These are phyloP conservation scores for Trissolcus japonicus DNA, from an alignment of 2,888 invertebrate genomes.

Conservation along the genomic window DNA sequence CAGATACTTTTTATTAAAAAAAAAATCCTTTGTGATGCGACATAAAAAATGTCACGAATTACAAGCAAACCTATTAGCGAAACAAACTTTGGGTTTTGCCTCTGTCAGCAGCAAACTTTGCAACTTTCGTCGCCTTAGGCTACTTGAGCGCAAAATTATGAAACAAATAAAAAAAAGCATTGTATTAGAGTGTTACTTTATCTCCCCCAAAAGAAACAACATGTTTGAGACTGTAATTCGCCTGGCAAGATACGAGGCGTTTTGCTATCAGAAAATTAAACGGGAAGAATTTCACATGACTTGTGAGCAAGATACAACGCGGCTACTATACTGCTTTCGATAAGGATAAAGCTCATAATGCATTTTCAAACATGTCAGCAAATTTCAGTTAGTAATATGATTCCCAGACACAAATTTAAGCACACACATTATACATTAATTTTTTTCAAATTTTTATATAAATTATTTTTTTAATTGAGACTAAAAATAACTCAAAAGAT, in stretches of 20 bases:
- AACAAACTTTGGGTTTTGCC: slow-evolving; percentile 3
- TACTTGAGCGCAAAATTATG: slow-evolving; percentile 25
- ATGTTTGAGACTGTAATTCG: slow-evolving; percentile 35
- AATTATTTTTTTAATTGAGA: too few relatives aligned
- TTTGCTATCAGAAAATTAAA: slow-evolving; percentile 41
- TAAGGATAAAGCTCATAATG: slow-evolving; percentile 8
- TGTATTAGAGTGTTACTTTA: too few relatives aligned
- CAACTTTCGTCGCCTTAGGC: slow-evolving; percentile 9
- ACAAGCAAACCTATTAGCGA: slow-evolving; percentile 26
- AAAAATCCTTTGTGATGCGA: background rate
- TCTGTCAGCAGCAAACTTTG: slow-evolving; percentile 7
- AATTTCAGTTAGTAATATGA: too few relatives aligned
- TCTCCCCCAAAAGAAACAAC: too few relatives aligned
- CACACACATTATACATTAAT: too few relatives aligned
- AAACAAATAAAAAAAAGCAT: slow-evolving; percentile 9
- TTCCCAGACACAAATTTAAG: too few relatives aligned
- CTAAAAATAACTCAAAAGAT: too few relatives aligned
- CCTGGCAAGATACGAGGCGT: slow-evolving; percentile 28
- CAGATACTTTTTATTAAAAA: background rate
- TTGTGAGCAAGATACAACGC: slow-evolving; percentile 19
- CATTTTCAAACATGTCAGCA: too few relatives aligned
- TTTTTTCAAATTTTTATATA: too few relatives aligned
- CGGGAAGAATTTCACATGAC: slow-evolving; percentile 28
- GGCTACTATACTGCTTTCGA: slow-evolving; percentile 11
- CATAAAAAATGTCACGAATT: slow-evolving; percentile 1